A percentile compares a stretch with the other conserved stretches of the same genome.
phyloP scores from a whole-genome alignment of 2,888 invertebrate species.

The Halocaridina rubra region DNA sequence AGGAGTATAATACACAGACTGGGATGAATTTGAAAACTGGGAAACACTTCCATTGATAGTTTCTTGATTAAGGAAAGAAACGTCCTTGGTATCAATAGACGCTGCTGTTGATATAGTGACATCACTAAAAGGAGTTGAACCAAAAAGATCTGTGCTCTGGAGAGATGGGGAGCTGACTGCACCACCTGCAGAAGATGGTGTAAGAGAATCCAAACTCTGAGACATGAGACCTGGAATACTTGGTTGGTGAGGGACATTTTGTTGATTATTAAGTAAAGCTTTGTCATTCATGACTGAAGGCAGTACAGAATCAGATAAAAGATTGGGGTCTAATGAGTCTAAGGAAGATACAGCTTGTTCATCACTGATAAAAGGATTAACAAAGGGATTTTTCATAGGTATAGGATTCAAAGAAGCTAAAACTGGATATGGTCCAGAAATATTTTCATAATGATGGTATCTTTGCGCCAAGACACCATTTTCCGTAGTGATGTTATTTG shows the following conservation, averaged over 20 bases:
- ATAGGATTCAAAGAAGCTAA: conserved; percentile 9
- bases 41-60: conserved; percentile 33
- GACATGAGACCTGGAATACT: conserved; percentile 34
- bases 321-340: background rate
- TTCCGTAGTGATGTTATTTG: conserved; percentile 27
- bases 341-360: background rate
- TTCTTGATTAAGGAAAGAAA: conserved; percentile 14
- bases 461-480: conserved; percentile 33
- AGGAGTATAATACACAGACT: conserved; percentile 32
- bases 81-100: conserved; percentile 45
- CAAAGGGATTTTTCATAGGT: conserved; percentile 48
- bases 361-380: conserved; percentile 44
- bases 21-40: conserved; percentile 14
- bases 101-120: conserved; percentile 35
- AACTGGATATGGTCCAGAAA: conserved; percentile 24
- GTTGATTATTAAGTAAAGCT: background rate
- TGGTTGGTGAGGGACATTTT: conserved; percentile 14
- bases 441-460: conserved; percentile 47
- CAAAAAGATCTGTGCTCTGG: conserved; percentile 60
- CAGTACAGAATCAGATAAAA: background rate
- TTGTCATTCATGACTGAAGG: conserved; percentile 9
- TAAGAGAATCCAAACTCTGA: conserved; percentile 55
- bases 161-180: conserved; percentile 28
- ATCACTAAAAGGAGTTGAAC: conserved; percentile 59
- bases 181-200: conserved; percentile 23